phyloP scores from a whole-genome alignment of 2,113 vertebrate species.

The Pseudorasbora parva region DNA sequence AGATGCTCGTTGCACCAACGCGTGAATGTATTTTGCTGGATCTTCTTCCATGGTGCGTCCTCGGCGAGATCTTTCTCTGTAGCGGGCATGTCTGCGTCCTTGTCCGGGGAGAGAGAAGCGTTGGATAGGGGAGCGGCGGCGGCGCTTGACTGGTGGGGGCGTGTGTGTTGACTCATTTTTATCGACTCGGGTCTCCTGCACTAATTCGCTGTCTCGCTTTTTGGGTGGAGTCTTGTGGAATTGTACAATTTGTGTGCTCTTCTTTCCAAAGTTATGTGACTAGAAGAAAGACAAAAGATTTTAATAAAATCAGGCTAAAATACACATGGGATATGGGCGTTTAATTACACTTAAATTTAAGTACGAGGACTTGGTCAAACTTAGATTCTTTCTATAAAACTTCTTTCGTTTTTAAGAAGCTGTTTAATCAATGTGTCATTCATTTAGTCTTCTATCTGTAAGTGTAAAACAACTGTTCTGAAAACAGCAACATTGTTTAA shows the following conservation, averaged over 20 bases:
- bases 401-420: background rate
- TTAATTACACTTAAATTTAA: background rate
- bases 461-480: background rate
- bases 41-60: constrained; percentile 87
- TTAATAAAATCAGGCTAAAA: constrained; percentile 31
- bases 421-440: background rate
- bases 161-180: constrained; percentile 87
- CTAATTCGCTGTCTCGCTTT: constrained; percentile 72
- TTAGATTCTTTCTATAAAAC: background rate
- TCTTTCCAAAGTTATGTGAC: constrained; percentile 50
- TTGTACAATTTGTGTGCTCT: constrained; percentile 60
- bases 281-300: constrained; percentile 50
- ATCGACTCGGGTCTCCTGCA: constrained; percentile 74
- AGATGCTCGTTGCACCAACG: constrained; percentile 87
- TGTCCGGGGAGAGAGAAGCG: constrained; percentile 75
- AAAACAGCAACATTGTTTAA: background rate
- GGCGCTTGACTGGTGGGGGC: constrained; percentile 78
- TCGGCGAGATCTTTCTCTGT: constrained; percentile 87
- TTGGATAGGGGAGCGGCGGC: constrained; percentile 77
- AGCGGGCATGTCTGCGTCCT: constrained; percentile 85
- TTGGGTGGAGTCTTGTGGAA: constrained; percentile 76
- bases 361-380: background rate
- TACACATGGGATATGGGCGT: constrained; percentile 29
- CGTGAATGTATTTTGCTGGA: constrained; percentile 87
- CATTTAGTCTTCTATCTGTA: background rate